These are phyloP conservation scores for Drosophila ohnishii DNA, from an alignment of 1,140 invertebrate species.

Conservation along the genomic window DNA sequence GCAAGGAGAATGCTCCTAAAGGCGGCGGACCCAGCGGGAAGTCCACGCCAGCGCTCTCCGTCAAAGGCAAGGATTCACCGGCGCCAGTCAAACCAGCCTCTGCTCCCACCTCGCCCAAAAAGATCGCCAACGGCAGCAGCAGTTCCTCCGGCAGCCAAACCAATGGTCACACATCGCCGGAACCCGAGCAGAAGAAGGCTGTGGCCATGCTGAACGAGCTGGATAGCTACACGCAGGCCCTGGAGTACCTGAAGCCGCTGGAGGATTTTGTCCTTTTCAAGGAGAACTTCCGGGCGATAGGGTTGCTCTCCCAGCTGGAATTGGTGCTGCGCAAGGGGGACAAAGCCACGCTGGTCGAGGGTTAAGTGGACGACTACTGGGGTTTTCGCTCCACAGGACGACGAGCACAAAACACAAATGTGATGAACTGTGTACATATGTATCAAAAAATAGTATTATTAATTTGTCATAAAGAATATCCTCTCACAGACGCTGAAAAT, in stretches of 20 bases:
- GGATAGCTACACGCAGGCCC: slow-evolving; percentile 69
- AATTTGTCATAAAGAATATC: slow-evolving; percentile 26
- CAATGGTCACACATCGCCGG: slow-evolving; percentile 61
- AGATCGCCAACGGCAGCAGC: slow-evolving; percentile 17
- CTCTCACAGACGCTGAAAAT: slow-evolving; percentile 53
- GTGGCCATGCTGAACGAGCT: slow-evolving; percentile 52
- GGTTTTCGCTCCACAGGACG: neutral
- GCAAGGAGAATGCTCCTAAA: slow-evolving; percentile 69
- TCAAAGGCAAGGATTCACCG: slow-evolving; percentile 51
- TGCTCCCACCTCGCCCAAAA: slow-evolving; percentile 59
- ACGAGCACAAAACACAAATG: slow-evolving; percentile 64
- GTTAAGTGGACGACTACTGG: slow-evolving; percentile 12
- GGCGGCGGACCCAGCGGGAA: slow-evolving; percentile 58
- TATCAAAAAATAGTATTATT: slow-evolving; percentile 68
- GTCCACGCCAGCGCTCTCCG: slow-evolving; percentile 55
- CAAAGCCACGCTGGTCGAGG: slow-evolving; percentile 64
- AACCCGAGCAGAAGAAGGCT: slow-evolving; percentile 28
- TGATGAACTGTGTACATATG: slow-evolving; percentile 74
- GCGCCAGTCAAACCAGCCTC: slow-evolving; percentile 18
- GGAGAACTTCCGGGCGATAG: slow-evolving; percentile 79
- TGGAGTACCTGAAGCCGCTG: slow-evolving; percentile 75
- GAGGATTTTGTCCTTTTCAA: slow-evolving; percentile 80
- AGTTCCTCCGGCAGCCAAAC: slow-evolving; percentile 40
- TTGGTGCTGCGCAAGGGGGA: slow-evolving; percentile 72
- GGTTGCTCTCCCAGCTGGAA: slow-evolving; percentile 74